These are phyloP conservation scores for Entomobrya multifasciata DNA, from an alignment of 2,888 invertebrate species.

Conservation along the genomic window DNA sequence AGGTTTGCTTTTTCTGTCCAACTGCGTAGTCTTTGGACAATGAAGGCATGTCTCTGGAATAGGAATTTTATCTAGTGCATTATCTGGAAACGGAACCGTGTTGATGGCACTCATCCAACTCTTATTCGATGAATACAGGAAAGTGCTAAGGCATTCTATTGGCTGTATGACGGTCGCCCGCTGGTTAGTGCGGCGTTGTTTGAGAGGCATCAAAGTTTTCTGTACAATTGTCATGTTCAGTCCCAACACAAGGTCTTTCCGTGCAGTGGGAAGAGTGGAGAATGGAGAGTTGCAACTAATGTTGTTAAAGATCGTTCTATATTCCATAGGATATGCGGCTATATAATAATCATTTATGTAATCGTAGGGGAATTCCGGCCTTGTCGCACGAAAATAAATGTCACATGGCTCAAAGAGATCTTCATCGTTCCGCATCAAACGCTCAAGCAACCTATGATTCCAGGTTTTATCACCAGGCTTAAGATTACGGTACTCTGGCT, in stretches of 20 bases:
- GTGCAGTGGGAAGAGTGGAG: background rate
- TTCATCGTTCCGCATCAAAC: background rate
- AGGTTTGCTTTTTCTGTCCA: background rate
- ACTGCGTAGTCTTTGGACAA: background rate
- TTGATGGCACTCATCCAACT: no score
- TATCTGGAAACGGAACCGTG: no score
- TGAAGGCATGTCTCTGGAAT: background rate
- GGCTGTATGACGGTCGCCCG: no score
- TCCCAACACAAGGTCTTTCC: background rate
- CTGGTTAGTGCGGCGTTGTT: slow-evolving; percentile 7
- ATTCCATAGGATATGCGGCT: no score
- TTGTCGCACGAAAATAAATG: background rate
- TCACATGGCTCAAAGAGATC: background rate
- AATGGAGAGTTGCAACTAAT: slow-evolving; percentile 9
- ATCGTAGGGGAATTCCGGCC: background rate
- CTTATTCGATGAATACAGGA: no score
- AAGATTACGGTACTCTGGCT: no score
- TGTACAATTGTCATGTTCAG: background rate
- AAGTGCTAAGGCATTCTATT: background rate
- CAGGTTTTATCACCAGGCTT: no score
- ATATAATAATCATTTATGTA: no score
- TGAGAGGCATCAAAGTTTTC: background rate
- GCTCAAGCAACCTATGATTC: background rate
- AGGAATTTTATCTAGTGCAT: background rate
- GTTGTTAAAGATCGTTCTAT: background rate